Evolutionary conservation across 2,888 invertebrate species (phyloP).

Genomic region (Himalopsyche japonica): DNA sequence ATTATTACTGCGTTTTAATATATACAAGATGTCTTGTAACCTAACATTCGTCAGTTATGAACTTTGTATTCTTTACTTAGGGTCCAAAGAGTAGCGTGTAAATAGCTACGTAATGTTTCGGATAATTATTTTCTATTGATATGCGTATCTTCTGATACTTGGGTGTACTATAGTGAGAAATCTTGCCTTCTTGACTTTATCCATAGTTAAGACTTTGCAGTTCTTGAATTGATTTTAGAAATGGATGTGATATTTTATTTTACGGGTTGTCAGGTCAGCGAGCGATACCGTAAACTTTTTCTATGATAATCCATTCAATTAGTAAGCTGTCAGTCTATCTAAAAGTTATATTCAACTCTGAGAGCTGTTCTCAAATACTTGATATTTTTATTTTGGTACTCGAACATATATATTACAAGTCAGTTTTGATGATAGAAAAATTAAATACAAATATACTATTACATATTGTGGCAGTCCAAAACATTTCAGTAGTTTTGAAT

Average conservation of each 20-base stretch:
- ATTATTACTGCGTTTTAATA: neutral
- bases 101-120: neutral
- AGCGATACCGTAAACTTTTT: neutral
- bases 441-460: too few relatives aligned
- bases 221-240: neutral
- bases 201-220: neutral
- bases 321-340: too few relatives aligned
- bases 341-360: too few relatives aligned
- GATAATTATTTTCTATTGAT: neutral
- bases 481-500: too few relatives aligned
- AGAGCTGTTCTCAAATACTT: too few relatives aligned
- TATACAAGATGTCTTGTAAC: neutral
- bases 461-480: too few relatives aligned
- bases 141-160: neutral
- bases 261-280: neutral
- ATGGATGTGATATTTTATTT: neutral
- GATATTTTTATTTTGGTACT: too few relatives aligned
- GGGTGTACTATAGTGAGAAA: conserved; percentile 3
- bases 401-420: too few relatives aligned
- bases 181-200: neutral
- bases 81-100: conserved; percentile 34
- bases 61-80: conserved; percentile 26
- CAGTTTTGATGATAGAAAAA: too few relatives aligned
- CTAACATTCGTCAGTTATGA: neutral
- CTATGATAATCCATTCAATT: neutral